Evolutionary conservation across 2,888 invertebrate species (phyloP).

Genomic region (Heteropelma amictum): DNA sequence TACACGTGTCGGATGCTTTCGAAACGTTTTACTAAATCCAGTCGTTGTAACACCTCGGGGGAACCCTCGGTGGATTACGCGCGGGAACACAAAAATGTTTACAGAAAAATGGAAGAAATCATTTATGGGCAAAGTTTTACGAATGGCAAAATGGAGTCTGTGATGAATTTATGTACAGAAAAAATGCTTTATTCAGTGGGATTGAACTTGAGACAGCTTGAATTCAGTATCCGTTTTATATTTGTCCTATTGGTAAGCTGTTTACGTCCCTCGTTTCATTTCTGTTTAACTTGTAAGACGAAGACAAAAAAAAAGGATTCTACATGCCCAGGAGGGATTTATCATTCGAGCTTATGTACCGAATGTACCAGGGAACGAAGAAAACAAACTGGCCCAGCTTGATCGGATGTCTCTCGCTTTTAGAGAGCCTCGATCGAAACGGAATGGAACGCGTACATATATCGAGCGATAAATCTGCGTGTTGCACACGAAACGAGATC

Average conservation of each 20-base stretch:
- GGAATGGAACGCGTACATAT: conserved; percentile 58
- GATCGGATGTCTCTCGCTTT: conserved; percentile 4
- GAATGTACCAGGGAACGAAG: background rate
- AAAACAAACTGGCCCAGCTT: background rate
- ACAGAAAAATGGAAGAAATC: too few relatives aligned
- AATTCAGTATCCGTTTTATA: too few relatives aligned
- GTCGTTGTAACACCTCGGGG: too few relatives aligned
- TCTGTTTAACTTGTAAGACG: too few relatives aligned
- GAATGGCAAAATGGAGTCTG: background rate
- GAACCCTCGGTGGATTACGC: too few relatives aligned
- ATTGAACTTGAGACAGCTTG: too few relatives aligned
- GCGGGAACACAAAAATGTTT: too few relatives aligned
- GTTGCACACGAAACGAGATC: conserved; percentile 30
- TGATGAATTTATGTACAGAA: background rate
- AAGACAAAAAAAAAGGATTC: background rate
- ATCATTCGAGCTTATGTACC: conserved; percentile 14
- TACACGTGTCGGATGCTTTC: too few relatives aligned
- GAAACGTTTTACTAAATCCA: too few relatives aligned
- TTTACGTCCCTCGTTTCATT: conserved; percentile 7
- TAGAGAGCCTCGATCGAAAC: conserved; percentile 49
- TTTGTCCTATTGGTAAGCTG: conserved; percentile 29
- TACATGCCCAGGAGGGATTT: background rate
- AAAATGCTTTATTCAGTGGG: too few relatives aligned
- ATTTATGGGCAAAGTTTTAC: background rate
- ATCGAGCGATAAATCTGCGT: conserved; percentile 71